Evolutionary conservation across 2,113 vertebrate genomes (phyloP).

Genomic region (Agelaius tricolor): DNA sequence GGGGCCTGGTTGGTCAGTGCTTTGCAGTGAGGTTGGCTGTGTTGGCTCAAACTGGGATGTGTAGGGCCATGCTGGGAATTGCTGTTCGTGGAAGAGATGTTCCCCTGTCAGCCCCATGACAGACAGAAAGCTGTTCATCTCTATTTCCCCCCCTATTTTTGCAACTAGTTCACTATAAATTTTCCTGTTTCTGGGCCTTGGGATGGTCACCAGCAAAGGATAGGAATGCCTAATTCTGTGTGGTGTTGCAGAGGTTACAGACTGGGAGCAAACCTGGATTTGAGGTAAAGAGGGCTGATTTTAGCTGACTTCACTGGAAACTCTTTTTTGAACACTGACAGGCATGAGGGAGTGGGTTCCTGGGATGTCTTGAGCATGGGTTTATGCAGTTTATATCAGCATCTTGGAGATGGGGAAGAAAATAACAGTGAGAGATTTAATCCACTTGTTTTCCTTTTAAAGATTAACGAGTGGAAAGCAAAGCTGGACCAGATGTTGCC

Average conservation of each 20-base stretch:
- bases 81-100: neutral
- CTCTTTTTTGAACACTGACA: neutral
- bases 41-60: neutral
- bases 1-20: neutral
- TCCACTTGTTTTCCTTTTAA: neutral
- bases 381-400: neutral
- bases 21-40: neutral
- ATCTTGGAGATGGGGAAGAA: neutral
- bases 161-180: neutral
- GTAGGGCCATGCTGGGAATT: neutral
- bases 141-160: neutral
- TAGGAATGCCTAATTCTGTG: neutral
- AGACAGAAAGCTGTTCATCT: neutral
- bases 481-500: conserved; percentile 84
- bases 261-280: neutral
- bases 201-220: neutral
- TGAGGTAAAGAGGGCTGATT: neutral
- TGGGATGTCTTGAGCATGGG: neutral
- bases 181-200: neutral
- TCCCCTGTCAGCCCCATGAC: neutral
- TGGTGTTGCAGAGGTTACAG: neutral
- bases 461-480: conserved; percentile 83
- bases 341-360: neutral
- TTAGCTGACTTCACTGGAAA: neutral
- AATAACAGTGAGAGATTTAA: neutral